Base-by-base conservation (phyloP, 2,888 invertebrate species). In the Trimorus sp. region DNA sequence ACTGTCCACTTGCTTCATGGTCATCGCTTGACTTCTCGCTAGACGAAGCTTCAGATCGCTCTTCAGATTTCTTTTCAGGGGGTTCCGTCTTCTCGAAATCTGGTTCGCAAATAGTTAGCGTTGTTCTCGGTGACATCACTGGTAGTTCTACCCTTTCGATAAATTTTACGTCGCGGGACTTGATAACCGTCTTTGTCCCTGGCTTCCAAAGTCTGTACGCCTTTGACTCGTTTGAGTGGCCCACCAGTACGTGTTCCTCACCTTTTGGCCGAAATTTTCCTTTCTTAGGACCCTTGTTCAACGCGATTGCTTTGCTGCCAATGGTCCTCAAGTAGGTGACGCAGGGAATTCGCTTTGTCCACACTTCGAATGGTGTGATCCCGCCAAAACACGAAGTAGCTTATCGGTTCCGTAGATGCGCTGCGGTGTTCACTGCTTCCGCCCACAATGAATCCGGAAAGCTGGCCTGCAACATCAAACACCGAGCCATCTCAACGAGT, bases 391-490 rank as follows among this genome's bases (percentile, higher is more conserved):
- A 75, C 6, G 40, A 82, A 3, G 87, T 86, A 8, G 84, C 65
- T 16, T 83, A 56, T 62, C 89, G 37, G 58, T 91, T 91, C 15
- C 84, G 71, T 1, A 88, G 11, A 62, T 87, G 88, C 0, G 83
- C 82, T 1, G 87, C 84, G 0, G 86, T 84, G 15, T 81, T 84
- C 0, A 89, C 60, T 0, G 88, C 87, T 70, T 90, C 89, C 0
- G 85, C 87, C 89, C 89, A 91, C 36, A 89, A 79, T 7, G 78
- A 76, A 1, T 85, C 51, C 12, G 84, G 83, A 0, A 88, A 65
- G 0, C 70, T 79, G 3, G 80, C 84, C 49, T 87, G 83, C 2
- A 83, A n/a, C 65, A 90, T 53, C 59, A 90, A 84, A 2, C 85
- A 85, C 7, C 88, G 70, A 0, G 88, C 86, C 77, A 85, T 84